phyloP scores from a whole-genome alignment of 2,113 vertebrate species.

The Podocnemis expansa region DNA sequence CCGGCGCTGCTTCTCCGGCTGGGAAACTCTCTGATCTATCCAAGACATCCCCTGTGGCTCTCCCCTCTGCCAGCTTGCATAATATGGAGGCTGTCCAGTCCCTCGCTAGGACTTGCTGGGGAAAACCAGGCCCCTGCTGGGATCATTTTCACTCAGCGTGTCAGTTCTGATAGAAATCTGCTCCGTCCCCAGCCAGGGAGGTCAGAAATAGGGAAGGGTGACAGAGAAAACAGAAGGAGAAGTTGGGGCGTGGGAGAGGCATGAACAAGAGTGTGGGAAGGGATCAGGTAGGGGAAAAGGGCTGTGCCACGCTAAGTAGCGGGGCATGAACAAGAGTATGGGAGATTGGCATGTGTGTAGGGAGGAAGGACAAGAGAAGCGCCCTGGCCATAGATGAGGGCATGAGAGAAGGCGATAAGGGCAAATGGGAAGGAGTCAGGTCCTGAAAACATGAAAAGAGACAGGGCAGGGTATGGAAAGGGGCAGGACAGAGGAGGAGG shows the following conservation, averaged over 20 bases:
- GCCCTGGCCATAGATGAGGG: too few species aligned
- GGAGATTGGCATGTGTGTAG: too few species aligned
- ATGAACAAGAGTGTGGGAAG: background rate
- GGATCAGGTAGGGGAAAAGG: too few species aligned
- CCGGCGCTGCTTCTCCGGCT: background rate
- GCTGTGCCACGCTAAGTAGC: background rate
- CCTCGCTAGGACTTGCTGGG: background rate
- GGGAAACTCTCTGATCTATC: background rate
- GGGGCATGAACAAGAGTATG: background rate
- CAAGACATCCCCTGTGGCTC: background rate
- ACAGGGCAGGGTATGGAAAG: background rate
- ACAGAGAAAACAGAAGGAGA: background rate
- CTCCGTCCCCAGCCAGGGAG: background rate
- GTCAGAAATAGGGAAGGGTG: background rate
- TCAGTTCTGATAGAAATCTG: rapidly evolving
- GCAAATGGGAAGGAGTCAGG: background rate
- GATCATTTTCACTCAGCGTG: rapidly evolving
- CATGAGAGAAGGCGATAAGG: background rate
- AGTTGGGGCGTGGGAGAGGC: background rate
- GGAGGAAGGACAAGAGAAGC: background rate
- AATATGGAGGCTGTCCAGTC: background rate
- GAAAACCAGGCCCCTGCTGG: background rate
- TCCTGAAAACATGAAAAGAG: background rate
- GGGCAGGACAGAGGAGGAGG: background rate
- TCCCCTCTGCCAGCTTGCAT: rapidly evolving